phyloP scores from a whole-genome alignment of 2,888 invertebrate genomes.

The Nomada flava region DNA sequence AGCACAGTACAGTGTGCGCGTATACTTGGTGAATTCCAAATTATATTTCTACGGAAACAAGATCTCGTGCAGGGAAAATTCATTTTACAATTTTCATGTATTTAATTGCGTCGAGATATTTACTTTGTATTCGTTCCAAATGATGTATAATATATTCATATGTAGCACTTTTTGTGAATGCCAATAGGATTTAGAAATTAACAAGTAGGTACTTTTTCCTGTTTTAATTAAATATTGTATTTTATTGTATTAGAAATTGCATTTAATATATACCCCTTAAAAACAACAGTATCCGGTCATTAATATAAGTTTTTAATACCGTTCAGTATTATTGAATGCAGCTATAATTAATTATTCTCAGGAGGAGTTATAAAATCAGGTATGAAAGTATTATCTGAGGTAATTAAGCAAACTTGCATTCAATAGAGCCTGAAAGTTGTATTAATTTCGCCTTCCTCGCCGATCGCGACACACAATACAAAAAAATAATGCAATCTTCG shows the following conservation, averaged over 20 bases:
- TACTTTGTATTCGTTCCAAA: not conserved
- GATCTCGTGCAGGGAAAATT: not conserved
- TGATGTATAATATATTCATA: too few species aligned
- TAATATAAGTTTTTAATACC: too few species aligned
- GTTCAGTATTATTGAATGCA: not conserved
- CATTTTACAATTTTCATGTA: not conserved
- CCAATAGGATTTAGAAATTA: too few species aligned
- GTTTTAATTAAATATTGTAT: too few species aligned
- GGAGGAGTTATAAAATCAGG: not conserved
- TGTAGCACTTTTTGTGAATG: too few species aligned
- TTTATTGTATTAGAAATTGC: too few species aligned
- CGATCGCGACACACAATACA: not conserved
- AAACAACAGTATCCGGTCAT: too few species aligned
- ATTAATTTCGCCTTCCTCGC: not conserved
- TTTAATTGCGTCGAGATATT: not conserved
- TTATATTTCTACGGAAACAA: slow-evolving; percentile 2
- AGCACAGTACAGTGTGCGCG: not conserved
- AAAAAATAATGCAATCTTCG: not conserved
- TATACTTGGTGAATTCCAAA: not conserved
- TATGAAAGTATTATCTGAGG: not conserved
- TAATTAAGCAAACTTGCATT: not conserved
- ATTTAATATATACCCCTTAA: too few species aligned
- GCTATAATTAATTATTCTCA: not conserved
- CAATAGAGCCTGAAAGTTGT: not conserved
- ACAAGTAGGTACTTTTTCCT: too few species aligned